Base-by-base conservation (phyloP, 1,140 invertebrate genomes). In the Drosophila tropicalis region DNA sequence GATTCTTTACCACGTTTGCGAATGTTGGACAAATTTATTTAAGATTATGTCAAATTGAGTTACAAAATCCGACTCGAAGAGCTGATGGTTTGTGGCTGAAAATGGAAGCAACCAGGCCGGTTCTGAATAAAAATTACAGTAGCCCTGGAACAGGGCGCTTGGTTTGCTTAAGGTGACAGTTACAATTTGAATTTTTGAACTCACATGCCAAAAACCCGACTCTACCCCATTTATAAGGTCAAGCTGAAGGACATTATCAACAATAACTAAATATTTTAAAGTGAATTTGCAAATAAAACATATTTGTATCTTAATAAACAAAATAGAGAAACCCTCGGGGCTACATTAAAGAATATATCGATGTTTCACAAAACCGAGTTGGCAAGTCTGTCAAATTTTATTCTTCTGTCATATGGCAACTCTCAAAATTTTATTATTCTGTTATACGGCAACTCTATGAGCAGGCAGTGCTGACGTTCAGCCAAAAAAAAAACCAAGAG, bases 381-480 rank as follows among this genome's bases (percentile, higher is more conserved):
- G 70, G 62, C 72, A 75, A 36, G 25, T 4, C 40, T 41, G 5
- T 19, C 58, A 10, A 39, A n/a, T 34, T 65, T 25, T 29, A 40
- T 32, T 54, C 41, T 56, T 34, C n/a, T n/a, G n/a, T n/a, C n/a
- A n/a, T n/a, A n/a, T n/a, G n/a, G n/a, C n/a, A n/a, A n/a, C n/a
- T n/a, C n/a, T n/a, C 58, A 10, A 39, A n/a, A 25, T 65, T 25
- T 22, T 57, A 7, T 51, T 51, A 34, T 57, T 57, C 32, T 36
- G 56, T 58, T 15, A 54, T 70, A 62, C 72, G 71, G 71, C 71
- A 73, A 73, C 69, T 32, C 62, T 32, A 55, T 66, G 25, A n/a
- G 13, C 10, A 56, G 36, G 62, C 61, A 72, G 63, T 75, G 72
- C 72, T 76, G 73, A 76, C 73, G 73, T 76, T 76, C 72, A 67